Evolutionary conservation across 2,888 invertebrate species (phyloP).

Genomic region (Disparrhopalites patrizii): DNA sequence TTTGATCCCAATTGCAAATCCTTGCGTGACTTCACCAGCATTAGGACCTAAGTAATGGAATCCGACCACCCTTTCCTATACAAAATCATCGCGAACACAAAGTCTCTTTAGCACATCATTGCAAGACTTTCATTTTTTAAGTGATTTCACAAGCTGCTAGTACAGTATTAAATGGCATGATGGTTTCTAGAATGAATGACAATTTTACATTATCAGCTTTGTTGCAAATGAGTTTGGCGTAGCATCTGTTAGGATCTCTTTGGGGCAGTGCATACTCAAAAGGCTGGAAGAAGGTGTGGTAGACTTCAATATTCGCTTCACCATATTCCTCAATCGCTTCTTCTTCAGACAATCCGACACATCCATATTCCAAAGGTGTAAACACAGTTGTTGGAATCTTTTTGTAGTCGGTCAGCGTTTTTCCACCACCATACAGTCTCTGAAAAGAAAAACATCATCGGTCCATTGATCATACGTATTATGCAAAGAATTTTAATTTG

Average conservation of each 20-base stretch:
- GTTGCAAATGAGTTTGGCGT: slow-evolving; percentile 76
- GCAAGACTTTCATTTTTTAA: not conserved
- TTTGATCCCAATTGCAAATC: slow-evolving; percentile 85
- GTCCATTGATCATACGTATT: too few species aligned
- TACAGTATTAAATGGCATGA: not conserved
- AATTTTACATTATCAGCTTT: slow-evolving; percentile 49
- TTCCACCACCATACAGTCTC: slow-evolving; percentile 61
- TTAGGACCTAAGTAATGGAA: slow-evolving; percentile 87
- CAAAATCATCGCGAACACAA: too few species aligned
- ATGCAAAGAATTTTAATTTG: not conserved
- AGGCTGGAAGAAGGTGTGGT: slow-evolving; percentile 91
- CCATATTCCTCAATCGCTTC: slow-evolving; percentile 65
- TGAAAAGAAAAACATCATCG: slow-evolving; percentile 20
- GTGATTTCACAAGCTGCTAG: not conserved
- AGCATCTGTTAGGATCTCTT: slow-evolving; percentile 80
- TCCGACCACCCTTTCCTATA: slow-evolving; percentile 64
- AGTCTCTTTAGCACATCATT: too few species aligned
- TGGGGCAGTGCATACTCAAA: slow-evolving; percentile 93
- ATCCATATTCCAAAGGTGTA: slow-evolving; percentile 94
- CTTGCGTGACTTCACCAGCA: slow-evolving; percentile 92
- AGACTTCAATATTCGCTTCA: slow-evolving; percentile 78
- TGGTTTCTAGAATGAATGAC: not conserved
- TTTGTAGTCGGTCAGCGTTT: slow-evolving; percentile 71
- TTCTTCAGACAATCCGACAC: slow-evolving; percentile 90
- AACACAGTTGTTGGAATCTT: slow-evolving; percentile 94